Evolutionary conservation across 2,888 invertebrate species (phyloP).

Genomic region (Noctua janthina): DNA sequence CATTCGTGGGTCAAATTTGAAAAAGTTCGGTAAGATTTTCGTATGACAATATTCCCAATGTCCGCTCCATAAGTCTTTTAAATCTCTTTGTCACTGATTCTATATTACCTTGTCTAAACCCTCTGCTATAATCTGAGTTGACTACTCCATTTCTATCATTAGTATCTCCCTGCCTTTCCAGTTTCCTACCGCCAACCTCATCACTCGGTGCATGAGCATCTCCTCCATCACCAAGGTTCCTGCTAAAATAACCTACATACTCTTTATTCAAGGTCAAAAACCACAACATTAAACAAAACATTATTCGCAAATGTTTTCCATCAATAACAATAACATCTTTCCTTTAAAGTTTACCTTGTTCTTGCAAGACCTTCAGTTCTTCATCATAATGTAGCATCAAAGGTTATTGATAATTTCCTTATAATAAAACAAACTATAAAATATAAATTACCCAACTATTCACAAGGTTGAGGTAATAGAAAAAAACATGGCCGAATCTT

Average conservation of each 20-base stretch:
- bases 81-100: neutral
- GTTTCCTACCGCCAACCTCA: neutral
- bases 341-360: constrained; percentile 43
- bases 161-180: neutral
- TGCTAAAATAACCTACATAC: neutral
- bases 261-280: neutral
- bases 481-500: constrained; percentile 29
- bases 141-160: neutral
- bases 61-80: too few species aligned
- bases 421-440: constrained; percentile 36
- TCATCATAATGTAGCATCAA: constrained; percentile 45
- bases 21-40: too few species aligned
- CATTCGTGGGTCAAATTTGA: too few species aligned
- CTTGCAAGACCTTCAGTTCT: constrained; percentile 42
- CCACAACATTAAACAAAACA: constrained; percentile 17
- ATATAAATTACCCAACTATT: constrained; percentile 36
- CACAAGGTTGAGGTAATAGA: constrained; percentile 42
- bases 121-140: neutral
- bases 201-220: neutral
- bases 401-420: constrained; percentile 63
- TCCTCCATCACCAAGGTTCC: neutral
- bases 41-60: too few species aligned
- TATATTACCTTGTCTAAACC: neutral
- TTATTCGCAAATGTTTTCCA: constrained; percentile 18
- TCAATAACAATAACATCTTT: constrained; percentile 40